phyloP scores from a whole-genome alignment of 1,140 invertebrate species.

The Acromyrmex heyeri region DNA sequence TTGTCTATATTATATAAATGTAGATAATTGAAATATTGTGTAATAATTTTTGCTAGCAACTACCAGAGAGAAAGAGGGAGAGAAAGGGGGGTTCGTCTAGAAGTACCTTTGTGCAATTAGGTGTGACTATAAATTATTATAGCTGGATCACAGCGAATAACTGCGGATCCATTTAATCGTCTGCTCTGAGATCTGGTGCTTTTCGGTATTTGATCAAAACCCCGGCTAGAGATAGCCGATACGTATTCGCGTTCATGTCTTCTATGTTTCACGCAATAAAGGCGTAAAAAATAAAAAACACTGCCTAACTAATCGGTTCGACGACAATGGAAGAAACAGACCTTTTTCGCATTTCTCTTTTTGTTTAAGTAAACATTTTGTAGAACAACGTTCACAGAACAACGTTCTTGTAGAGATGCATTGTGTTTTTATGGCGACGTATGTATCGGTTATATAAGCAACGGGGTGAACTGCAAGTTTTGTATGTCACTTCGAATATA shows the following conservation, averaged over 20 bases:
- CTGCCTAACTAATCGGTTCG: conserved; percentile 70
- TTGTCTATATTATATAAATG: conserved; percentile 81
- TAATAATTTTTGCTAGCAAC: conserved; percentile 79
- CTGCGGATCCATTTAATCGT: conserved; percentile 66
- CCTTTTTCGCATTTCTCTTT: conserved; percentile 16
- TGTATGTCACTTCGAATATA: conserved; percentile 62
- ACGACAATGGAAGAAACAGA: conserved; percentile 17
- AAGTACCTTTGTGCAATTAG: conserved; percentile 81
- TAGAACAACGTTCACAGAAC: conserved; percentile 20
- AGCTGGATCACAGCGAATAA: conserved; percentile 66
- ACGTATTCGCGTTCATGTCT: conserved; percentile 65
- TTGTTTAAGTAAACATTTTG: conserved; percentile 1
- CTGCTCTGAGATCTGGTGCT: conserved; percentile 77
- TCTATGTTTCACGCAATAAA: conserved; percentile 56
- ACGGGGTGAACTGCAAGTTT: conserved; percentile 52
- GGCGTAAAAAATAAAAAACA: conserved; percentile 63
- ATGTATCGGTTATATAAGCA: conserved; percentile 71
- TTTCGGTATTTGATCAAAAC: conserved; percentile 61
- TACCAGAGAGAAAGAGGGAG: conserved; percentile 44
- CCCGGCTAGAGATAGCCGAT: conserved; percentile 68
- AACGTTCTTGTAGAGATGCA: conserved; percentile 21
- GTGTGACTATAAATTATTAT: conserved; percentile 66
- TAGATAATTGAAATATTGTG: conserved; percentile 79
- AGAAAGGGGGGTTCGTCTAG: conserved; percentile 62
- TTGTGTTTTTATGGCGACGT: conserved; percentile 49